These are phyloP conservation scores for Galemys pyrenaicus DNA, from an alignment of 2,113 vertebrate genomes.

Conservation along the genomic window DNA sequence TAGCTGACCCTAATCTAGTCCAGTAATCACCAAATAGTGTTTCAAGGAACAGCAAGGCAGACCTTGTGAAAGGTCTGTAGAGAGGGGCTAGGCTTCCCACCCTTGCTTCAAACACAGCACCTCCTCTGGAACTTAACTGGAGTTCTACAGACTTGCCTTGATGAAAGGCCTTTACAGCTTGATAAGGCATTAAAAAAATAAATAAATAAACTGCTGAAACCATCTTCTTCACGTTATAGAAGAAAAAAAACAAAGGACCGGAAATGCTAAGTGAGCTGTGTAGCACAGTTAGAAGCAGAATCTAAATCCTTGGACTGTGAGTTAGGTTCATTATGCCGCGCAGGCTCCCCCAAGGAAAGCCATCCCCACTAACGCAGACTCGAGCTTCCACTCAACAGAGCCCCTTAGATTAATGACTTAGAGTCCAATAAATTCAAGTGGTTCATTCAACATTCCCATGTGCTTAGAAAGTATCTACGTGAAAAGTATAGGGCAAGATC, in stretches of 20 bases:
- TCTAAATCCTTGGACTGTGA: background rate
- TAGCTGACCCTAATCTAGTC: background rate
- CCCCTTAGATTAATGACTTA: background rate
- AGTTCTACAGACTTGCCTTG: background rate
- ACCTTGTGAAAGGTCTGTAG: background rate
- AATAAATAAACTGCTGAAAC: background rate
- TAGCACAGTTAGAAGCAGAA: background rate
- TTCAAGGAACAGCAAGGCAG: background rate
- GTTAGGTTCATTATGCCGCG: background rate
- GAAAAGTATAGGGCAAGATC: background rate
- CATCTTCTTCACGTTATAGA: background rate
- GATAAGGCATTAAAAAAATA: background rate
- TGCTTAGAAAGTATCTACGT: background rate
- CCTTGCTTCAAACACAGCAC: background rate
- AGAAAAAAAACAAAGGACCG: background rate
- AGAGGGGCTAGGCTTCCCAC: background rate
- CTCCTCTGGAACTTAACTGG: background rate
- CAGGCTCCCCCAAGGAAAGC: background rate
- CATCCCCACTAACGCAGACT: background rate
- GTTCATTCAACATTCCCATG: background rate
- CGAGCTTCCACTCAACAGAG: background rate
- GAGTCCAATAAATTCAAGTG: background rate
- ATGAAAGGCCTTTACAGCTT: background rate
- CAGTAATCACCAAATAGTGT: background rate
- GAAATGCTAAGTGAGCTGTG: background rate